These are phyloP conservation scores for Chromoteleia sp. DNA, from an alignment of 2,888 invertebrate species.

Conservation along the genomic window DNA sequence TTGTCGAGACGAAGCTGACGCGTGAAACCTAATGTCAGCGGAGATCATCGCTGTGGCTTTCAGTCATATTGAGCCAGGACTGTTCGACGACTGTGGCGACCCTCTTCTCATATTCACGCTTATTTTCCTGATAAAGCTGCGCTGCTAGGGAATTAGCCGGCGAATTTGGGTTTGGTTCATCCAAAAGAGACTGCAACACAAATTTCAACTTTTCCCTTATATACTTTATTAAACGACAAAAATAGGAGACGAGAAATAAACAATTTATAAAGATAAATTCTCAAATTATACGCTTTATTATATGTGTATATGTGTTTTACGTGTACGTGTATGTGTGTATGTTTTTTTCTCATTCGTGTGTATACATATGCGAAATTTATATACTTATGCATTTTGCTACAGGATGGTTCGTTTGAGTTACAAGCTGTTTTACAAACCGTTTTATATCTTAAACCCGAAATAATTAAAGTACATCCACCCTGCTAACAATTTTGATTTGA, in stretches of 20 bases:
- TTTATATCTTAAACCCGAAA: constrained; percentile 17
- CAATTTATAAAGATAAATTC: constrained; percentile 74
- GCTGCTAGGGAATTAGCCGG: constrained; percentile 89
- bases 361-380: constrained; percentile 61
- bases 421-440: constrained; percentile 48
- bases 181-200: constrained; percentile 87
- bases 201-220: constrained; percentile 41
- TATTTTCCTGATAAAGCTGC: constrained; percentile 89
- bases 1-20: not conserved
- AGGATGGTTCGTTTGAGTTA: constrained; percentile 50
- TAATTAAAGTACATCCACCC: constrained; percentile 32
- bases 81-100: constrained; percentile 89
- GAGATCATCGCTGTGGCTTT: constrained; percentile 82
- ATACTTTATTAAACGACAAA: constrained; percentile 60
- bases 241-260: constrained; percentile 69
- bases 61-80: constrained; percentile 86
- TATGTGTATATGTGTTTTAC: constrained; percentile 71
- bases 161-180: constrained; percentile 89
- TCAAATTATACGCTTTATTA: constrained; percentile 81
- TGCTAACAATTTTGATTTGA: constrained; percentile 59
- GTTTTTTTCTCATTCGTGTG: constrained; percentile 24
- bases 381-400: constrained; percentile 53
- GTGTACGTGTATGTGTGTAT: constrained; percentile 70
- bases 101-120: constrained; percentile 88
- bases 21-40: constrained; percentile 81